phyloP scores from a whole-genome alignment of 2,888 invertebrate species.

The Tholera decimalis region DNA sequence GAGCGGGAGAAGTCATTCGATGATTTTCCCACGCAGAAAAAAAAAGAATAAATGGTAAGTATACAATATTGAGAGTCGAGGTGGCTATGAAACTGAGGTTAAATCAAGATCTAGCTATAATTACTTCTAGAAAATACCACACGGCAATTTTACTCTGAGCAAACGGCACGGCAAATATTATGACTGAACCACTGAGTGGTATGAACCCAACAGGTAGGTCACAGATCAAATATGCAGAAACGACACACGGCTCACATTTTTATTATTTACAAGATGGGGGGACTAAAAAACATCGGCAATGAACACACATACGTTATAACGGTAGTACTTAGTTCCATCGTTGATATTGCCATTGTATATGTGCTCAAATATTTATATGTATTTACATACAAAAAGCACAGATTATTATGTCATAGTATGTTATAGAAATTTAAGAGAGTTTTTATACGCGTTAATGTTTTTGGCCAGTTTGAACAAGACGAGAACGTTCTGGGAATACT shows the following conservation, averaged over 20 bases:
- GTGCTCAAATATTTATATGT: slow-evolving; percentile 33
- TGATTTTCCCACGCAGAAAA: no score
- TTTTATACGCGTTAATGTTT: no score
- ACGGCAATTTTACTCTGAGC: neutral
- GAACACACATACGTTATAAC: slow-evolving; percentile 6
- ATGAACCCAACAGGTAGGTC: slow-evolving; percentile 1
- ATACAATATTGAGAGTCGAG: no score
- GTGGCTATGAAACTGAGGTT: no score
- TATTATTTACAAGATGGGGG: slow-evolving; percentile 28
- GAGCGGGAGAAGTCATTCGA: no score
- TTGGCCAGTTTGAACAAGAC: no score
- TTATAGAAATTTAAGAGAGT: neutral
- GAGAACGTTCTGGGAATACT: no score
- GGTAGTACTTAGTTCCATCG: slow-evolving; percentile 28
- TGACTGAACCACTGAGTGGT: slow-evolving; percentile 7
- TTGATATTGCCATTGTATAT: slow-evolving; percentile 24
- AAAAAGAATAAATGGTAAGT: no score
- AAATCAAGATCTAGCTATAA: no score
- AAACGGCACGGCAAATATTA: neutral
- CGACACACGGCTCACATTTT: neutral
- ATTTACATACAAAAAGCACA: slow-evolving; percentile 14
- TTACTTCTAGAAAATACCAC: no score
- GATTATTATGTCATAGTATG: neutral
- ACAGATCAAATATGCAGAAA: slow-evolving; percentile 34
- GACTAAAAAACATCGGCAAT: slow-evolving; percentile 8